Conservation (phyloP, 2,113 vertebrate genomes). For the Sorex araneus region DNA sequence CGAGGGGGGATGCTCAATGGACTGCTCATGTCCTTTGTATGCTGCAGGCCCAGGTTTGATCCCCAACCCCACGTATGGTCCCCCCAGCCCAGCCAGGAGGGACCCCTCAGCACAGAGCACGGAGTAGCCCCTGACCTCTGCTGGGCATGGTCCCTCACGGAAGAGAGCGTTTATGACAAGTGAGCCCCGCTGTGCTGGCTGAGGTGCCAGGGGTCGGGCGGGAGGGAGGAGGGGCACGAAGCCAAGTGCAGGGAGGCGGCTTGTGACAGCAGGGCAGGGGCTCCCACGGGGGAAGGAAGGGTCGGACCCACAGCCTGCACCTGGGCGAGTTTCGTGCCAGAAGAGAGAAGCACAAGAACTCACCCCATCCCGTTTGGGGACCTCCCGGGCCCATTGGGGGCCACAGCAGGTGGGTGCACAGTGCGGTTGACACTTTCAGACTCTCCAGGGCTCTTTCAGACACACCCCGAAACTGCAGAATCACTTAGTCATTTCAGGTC, state of each 20-base stretch:
- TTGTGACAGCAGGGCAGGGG: not conserved
- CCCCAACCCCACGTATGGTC: too few species aligned
- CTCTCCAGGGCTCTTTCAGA: not conserved
- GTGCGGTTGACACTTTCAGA: not conserved
- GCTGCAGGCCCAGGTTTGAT: too few species aligned
- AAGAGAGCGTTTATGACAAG: too few species aligned
- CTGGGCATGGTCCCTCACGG: too few species aligned
- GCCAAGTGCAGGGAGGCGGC: not conserved
- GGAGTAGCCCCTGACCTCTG: too few species aligned
- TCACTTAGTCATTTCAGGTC: not conserved
- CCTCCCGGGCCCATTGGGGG: not conserved
- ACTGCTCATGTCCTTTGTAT: too few species aligned
- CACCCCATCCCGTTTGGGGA: not conserved
- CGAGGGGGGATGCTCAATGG: too few species aligned
- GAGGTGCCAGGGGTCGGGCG: not conserved
- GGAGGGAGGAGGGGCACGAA: not conserved
- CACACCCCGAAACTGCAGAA: not conserved
- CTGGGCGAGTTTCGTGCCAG: not conserved
- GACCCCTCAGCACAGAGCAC: not conserved
- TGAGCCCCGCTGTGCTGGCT: too few species aligned
- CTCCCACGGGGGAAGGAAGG: not conserved
- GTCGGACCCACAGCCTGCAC: too few species aligned
- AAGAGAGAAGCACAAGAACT: too few species aligned
- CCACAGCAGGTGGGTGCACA: not conserved
- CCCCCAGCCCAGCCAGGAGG: too few species aligned